Evolutionary conservation across 2,888 invertebrate species (phyloP), one percentile per base, ranked within the genome.

Genomic region (Liodrosophila aerea): DNA sequence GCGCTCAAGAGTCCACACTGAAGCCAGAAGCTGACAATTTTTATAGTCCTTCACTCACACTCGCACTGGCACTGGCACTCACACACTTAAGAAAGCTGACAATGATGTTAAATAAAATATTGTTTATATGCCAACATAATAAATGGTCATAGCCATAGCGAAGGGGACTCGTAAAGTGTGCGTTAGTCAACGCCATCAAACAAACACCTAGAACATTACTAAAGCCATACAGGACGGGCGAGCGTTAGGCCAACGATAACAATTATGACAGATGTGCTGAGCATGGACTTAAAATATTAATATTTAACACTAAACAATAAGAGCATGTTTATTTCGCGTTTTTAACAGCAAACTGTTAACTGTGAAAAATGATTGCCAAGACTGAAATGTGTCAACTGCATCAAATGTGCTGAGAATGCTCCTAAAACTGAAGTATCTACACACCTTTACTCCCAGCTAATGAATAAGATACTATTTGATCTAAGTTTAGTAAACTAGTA

Each of bases 81-180:
- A 34, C 22, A 46, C 9, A 41, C 41, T 44, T 13, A 33, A 39
- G 43, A 51, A 22, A 22, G 39, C 54, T 66, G 73, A 85, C 80
- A 81, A 80, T 83, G 73, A 85, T 85, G 81, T 85, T 81, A 86
- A 81, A 81, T 85, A 81, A 81, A 80, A 86, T 85, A 81, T 81
- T 84, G 86, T 80, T 86, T 80, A 80, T 85, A 70, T 70, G 66
- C 64, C 66, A 80, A 73, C 85, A 86, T 73, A 81, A 85, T 81
- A 86, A 86, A 86, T 77, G 81, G 76, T 65, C 73, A 68, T 43
- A 57, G 64, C 41, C 67, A 45, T 39, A 13, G 40, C 40, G 11
- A 41, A 11, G 59, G 60, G 71, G 46, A 76, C 83, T 78, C 80
- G 65, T 70, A 85, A 84, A 84, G 64, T 37, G 56, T 49, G 52